phyloP scores from a whole-genome alignment of 1,140 invertebrate genomes.

The Tetragonula clypearis region DNA sequence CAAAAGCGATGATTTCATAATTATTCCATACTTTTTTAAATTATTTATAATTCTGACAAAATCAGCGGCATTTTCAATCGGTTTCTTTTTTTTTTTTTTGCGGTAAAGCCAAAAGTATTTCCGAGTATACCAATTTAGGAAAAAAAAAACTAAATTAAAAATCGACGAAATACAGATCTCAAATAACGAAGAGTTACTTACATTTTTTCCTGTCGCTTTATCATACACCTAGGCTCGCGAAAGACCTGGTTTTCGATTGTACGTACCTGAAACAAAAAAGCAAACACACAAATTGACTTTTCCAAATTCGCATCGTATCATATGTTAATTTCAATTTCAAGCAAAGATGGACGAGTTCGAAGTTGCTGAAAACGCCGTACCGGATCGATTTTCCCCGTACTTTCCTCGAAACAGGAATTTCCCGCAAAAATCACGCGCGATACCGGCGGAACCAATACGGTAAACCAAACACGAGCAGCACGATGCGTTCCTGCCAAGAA shows the following conservation, averaged over 20 bases:
- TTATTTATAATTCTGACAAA: no score
- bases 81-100: no score
- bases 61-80: no score
- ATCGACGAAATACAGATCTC: neutral
- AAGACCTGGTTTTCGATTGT: neutral
- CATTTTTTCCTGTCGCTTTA: neutral
- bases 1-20: no score
- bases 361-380: no score
- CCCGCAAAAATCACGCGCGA: neutral
- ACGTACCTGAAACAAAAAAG: neutral
- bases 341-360: neutral
- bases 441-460: neutral
- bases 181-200: neutral
- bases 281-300: neutral
- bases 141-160: no score
- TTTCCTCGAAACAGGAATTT: neutral
- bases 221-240: neutral
- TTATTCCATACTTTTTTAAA: no score
- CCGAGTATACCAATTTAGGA: no score
- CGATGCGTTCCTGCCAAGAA: neutral
- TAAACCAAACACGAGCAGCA: neutral
- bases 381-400: no score
- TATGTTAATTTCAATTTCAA: neutral
- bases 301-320: neutral
- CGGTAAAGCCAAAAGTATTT: no score